phyloP scores from a whole-genome alignment of 2,888 invertebrate genomes.

The Balanococcus diminutus region DNA sequence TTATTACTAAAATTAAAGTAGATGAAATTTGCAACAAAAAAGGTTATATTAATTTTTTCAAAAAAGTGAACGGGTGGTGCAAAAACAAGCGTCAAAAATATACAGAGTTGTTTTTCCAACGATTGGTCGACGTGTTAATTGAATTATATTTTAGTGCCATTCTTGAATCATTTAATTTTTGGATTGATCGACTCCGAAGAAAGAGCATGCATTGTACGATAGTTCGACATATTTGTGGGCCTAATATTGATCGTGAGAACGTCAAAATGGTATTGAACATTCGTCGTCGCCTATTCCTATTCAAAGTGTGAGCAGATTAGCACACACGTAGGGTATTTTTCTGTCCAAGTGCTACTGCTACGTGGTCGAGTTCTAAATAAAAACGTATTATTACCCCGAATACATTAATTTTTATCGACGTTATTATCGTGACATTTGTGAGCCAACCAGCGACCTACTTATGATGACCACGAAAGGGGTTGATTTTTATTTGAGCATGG shows the following conservation, averaged over 20 bases:
- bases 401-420: not conserved
- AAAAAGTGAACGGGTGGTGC: no score
- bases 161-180: not conserved
- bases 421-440: not conserved
- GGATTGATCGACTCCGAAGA: not conserved
- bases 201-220: not conserved
- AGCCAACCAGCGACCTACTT: not conserved
- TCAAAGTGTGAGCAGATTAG: not conserved
- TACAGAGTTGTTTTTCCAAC: no score
- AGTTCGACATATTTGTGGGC: not conserved
- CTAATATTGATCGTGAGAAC: not conserved
- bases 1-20: no score
- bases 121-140: no score
- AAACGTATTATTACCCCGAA: slow-evolving; percentile 3
- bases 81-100: no score
- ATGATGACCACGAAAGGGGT: not conserved
- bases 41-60: no score
- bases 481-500: not conserved
- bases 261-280: not conserved
- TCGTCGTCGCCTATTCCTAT: no score
- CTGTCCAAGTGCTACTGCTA: not conserved
- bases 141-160: no score
- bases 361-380: not conserved
- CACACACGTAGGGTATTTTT: not conserved
- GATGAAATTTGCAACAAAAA: no score